Base-by-base conservation (phyloP, 2,888 invertebrate genomes). In the Hypena proboscidalis region DNA sequence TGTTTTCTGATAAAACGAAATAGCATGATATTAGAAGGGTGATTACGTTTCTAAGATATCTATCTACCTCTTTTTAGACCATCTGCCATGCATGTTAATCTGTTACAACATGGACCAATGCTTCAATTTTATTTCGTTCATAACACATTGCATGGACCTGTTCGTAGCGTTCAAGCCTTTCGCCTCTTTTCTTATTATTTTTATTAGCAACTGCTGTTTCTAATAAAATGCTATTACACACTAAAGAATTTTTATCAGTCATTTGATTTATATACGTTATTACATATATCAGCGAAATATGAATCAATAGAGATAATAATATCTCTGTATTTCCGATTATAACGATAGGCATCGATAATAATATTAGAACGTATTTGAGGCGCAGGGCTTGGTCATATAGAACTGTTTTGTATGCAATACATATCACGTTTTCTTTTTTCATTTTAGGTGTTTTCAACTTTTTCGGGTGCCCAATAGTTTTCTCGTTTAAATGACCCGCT, bases 401-500 rank as follows among this genome's bases (percentile, higher is more conserved):
- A 55, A 50, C 62, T 64, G 47, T 66, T 58, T n/a, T 70, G 60
- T 70, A 63, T 61, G 62, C 75, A 67, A 80, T 85, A 82, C 83
- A 88, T 88, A 88, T 89, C 89, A 88, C 85, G 62, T 83, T 86
- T 88, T 86, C 83, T 85, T 86, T n/a, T 85, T 87, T 88, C 85
- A 85, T 90, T 91, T 91, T 90, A 90, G 91, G 91, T 91, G 90
- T 91, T 80, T 91, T 91, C 90, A 91, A 86, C 85, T 91, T 91
- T 90, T 91, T 91, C 80, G 91, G 91, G 77, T 91, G 91, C 87
- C 91, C 91, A 80, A 90, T 91, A 80, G 90, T 84, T 83, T 91
- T 91, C 90, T 90, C 91, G 73, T 90, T 90, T 85, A 91, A 91
- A 90, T 91, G 90, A 90, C 80, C 74, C 75, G 73, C 72, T 80